These are phyloP conservation scores for Macrotis lagotis DNA, from an alignment of 2,113 vertebrate species.

Conservation along the genomic window DNA sequence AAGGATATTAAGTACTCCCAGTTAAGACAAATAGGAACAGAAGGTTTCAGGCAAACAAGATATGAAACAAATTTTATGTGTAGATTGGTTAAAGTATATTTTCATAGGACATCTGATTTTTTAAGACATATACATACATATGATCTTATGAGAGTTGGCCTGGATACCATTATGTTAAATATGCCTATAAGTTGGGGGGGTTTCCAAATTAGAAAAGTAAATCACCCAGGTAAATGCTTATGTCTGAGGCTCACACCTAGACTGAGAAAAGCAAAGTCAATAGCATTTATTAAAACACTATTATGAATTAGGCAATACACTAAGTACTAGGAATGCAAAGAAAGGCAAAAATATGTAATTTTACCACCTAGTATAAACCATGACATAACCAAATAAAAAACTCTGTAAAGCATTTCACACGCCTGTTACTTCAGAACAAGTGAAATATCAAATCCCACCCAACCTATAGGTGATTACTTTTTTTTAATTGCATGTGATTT, in stretches of 20 bases:
- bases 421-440: background rate
- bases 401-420: background rate
- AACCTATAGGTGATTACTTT: background rate
- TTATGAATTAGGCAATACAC: background rate
- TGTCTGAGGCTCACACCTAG: background rate
- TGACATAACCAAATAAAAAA: background rate
- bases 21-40: background rate
- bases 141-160: background rate
- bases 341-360: slow-evolving; percentile 16
- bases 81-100: background rate
- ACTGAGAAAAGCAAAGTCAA: background rate
- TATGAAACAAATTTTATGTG: slow-evolving; percentile 34
- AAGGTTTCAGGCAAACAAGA: slow-evolving; percentile 25
- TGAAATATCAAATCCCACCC: slow-evolving; percentile 15
- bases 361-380: background rate
- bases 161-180: slow-evolving; percentile 10
- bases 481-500: background rate
- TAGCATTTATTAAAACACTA: background rate
- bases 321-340: background rate
- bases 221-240: background rate
- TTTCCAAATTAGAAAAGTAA: background rate
- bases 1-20: slow-evolving; percentile 7
- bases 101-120: background rate
- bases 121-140: background rate
- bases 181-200: no score